phyloP scores from a whole-genome alignment of 2,888 invertebrate species.

The Balanococcus diminutus region DNA sequence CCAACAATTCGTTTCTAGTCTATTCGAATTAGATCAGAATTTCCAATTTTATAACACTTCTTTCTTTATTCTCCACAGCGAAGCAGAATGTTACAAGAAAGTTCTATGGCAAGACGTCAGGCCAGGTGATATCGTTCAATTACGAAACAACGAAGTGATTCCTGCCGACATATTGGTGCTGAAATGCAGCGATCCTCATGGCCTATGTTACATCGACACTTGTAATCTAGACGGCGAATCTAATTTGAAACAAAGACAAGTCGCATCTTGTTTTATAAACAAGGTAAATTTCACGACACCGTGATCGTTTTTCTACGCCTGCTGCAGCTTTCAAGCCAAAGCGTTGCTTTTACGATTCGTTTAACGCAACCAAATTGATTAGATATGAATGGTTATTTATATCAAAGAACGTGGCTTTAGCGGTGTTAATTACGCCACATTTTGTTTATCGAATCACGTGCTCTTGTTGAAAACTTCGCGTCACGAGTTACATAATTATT shows the following conservation, averaged over 20 bases:
- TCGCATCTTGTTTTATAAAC: slow-evolving; percentile 50
- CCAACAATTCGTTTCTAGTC: too few species aligned
- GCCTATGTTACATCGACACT: slow-evolving; percentile 55
- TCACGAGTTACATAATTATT: slow-evolving; percentile 17
- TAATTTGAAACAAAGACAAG: slow-evolving; percentile 56
- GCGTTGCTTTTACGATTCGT: slow-evolving; percentile 14
- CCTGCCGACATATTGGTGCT: slow-evolving; percentile 94
- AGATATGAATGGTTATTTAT: slow-evolving; percentile 21
- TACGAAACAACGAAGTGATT: slow-evolving; percentile 95
- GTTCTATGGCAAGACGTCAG: slow-evolving; percentile 88
- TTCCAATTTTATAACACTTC: too few species aligned
- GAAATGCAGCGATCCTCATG: slow-evolving; percentile 80
- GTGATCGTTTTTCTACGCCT: background rate
- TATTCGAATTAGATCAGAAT: too few species aligned
- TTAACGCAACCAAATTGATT: slow-evolving; percentile 26
- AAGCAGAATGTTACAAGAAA: slow-evolving; percentile 80
- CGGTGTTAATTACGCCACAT: slow-evolving; percentile 15
- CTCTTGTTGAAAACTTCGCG: background rate
- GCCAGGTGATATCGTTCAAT: slow-evolving; percentile 92
- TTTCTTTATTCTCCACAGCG: slow-evolving; percentile 65
- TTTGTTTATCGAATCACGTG: background rate
- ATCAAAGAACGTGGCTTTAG: background rate
- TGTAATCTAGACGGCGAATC: slow-evolving; percentile 55
- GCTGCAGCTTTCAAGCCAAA: background rate
- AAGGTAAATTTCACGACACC: slow-evolving; percentile 43